A percentile compares a stretch with the other conserved stretches of the same genome.
phyloP scores from a whole-genome alignment of 2,797 vertebrate species.

The Spea hammondii region DNA sequence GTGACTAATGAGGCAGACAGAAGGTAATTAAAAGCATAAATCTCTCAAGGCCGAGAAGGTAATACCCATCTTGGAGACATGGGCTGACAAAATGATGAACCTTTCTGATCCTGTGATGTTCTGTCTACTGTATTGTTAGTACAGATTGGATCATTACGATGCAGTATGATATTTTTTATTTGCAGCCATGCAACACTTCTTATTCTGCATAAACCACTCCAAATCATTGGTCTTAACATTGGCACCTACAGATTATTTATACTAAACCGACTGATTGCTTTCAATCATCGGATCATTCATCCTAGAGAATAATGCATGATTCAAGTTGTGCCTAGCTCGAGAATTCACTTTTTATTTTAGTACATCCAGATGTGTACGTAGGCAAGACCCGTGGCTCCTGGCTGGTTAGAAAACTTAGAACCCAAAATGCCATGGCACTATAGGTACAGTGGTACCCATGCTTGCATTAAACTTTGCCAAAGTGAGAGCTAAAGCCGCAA shows the following conservation, averaged over 20 bases:
- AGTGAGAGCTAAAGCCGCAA: too few relatives aligned
- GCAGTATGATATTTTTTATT: constrained; percentile 26
- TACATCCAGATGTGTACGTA: too few relatives aligned
- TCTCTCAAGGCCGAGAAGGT: constrained; percentile 66
- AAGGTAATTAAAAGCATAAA: constrained; percentile 77
- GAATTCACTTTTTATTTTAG: too few relatives aligned
- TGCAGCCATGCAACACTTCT: neutral
- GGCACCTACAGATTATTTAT: neutral
- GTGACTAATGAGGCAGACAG: constrained; percentile 65
- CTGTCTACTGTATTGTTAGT: constrained; percentile 29
- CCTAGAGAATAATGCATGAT: neutral
- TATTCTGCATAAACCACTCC: neutral
- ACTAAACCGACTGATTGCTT: neutral
- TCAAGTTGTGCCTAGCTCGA: neutral
- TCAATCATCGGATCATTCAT: neutral
- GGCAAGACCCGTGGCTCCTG: too few relatives aligned
- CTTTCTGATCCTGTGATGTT: constrained; percentile 55
- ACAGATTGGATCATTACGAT: constrained; percentile 17
- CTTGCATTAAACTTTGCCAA: too few relatives aligned
- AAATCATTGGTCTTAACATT: neutral
- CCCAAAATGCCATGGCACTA: too few relatives aligned
- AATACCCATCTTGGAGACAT: constrained; percentile 69
- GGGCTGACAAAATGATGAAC: constrained; percentile 74
- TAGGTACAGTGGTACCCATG: too few relatives aligned
- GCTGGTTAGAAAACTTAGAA: too few relatives aligned